Evolutionary conservation across 2,888 invertebrate genomes (phyloP).

Genomic region (Hedychridium roseum): DNA sequence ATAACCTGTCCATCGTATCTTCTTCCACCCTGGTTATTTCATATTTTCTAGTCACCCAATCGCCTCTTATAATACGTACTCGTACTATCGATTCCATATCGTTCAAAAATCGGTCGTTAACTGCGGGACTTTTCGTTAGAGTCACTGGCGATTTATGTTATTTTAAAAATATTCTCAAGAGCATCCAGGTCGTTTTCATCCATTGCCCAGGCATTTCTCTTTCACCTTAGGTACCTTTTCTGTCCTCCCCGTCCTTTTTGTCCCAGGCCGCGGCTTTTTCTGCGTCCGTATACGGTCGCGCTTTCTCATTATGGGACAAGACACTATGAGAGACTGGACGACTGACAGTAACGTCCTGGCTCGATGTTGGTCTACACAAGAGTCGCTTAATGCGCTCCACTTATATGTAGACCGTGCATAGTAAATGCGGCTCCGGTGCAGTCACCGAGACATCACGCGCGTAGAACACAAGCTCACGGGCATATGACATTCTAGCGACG

Average conservation of each 20-base stretch:
- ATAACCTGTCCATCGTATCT: not conserved
- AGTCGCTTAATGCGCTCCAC: conserved; percentile 23
- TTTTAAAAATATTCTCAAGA: no score
- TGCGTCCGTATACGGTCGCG: conserved; percentile 5
- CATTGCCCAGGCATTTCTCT: no score
- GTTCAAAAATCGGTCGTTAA: no score
- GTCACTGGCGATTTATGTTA: no score
- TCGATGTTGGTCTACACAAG: not conserved
- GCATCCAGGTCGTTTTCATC: no score
- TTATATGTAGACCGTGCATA: conserved; percentile 23
- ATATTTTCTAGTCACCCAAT: no score
- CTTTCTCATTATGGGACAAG: conserved; percentile 24
- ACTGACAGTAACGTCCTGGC: conserved; percentile 3
- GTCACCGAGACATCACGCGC: conserved; percentile 22
- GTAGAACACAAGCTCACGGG: no score
- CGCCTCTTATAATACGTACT: no score
- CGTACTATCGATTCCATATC: no score
- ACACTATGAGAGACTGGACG: conserved; percentile 9
- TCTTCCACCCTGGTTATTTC: not conserved
- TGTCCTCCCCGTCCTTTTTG: conserved; percentile 1
- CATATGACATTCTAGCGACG: not conserved
- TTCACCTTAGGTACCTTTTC: no score
- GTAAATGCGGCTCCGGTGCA: conserved; percentile 15
- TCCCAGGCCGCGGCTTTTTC: not conserved
- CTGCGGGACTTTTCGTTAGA: no score